A percentile compares a stretch with the other conserved stretches of the same genome.
These are phyloP conservation scores for Isotomurus palustris DNA, from an alignment of 2,888 invertebrate species.

Conservation along the genomic window DNA sequence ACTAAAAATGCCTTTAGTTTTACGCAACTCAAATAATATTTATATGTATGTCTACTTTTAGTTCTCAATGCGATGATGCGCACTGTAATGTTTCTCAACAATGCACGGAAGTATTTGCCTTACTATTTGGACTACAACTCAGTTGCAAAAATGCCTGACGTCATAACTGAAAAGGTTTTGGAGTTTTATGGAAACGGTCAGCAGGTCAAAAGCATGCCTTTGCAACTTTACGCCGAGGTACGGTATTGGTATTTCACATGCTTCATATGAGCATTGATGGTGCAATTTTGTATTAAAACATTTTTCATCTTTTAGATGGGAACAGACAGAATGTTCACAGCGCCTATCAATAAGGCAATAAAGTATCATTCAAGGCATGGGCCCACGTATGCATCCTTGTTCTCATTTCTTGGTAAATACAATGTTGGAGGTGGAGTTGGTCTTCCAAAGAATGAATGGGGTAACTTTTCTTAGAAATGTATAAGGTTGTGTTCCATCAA, in stretches of 20 bases:
- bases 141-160: not conserved
- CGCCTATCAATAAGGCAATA: constrained; percentile 6
- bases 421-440: constrained; percentile 7
- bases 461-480: not conserved
- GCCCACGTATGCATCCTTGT: constrained; percentile 16
- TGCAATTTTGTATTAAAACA: not conserved
- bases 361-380: constrained; percentile 6
- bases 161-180: constrained; percentile 10
- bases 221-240: constrained; percentile 6
- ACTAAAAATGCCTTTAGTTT: not conserved
- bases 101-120: constrained; percentile 7
- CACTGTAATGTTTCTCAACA: constrained; percentile 7
- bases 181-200: constrained; percentile 10
- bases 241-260: too few species aligned
- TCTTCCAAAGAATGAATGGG: constrained; percentile 14
- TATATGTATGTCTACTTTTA: not conserved
- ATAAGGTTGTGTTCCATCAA: not conserved
- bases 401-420: constrained; percentile 11
- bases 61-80: constrained; percentile 12
- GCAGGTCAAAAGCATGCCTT: not conserved
- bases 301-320: constrained; percentile 10
- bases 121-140: constrained; percentile 14
- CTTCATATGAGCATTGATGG: not conserved
- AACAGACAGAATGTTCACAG: constrained; percentile 12
- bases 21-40: too few species aligned